Evolutionary conservation across 1,140 invertebrate genomes (phyloP).

Genomic region (Euglossa dilemma): DNA sequence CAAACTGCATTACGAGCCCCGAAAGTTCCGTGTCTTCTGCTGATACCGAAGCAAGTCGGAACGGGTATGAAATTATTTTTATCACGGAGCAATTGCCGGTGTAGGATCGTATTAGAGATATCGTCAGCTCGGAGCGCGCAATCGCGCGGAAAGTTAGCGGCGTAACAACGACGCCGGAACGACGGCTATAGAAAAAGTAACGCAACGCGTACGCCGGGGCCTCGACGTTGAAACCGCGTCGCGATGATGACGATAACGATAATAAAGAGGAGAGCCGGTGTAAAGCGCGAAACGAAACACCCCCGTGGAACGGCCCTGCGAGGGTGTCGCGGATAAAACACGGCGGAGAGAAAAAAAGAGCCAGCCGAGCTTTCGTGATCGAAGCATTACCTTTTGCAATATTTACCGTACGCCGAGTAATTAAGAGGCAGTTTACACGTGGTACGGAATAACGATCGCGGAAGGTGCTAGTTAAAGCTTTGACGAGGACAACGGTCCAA

Average conservation of each 20-base stretch:
- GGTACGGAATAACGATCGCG: background rate
- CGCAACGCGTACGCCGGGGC: constrained; percentile 34
- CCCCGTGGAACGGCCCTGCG: background rate
- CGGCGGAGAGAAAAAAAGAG: background rate
- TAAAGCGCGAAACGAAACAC: constrained; percentile 13
- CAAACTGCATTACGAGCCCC: too few relatives aligned
- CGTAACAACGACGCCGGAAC: constrained; percentile 9
- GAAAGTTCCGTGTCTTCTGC: too few relatives aligned
- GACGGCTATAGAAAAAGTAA: constrained; percentile 61
- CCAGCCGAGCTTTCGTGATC: background rate
- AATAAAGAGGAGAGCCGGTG: constrained; percentile 52
- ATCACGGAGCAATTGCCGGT: background rate
- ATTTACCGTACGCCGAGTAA: too few relatives aligned
- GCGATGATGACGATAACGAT: constrained; percentile 63
- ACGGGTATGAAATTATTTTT: background rate
- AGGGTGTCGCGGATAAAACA: constrained; percentile 8
- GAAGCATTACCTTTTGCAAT: background rate
- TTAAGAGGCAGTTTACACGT: background rate
- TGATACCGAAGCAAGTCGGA: background rate
- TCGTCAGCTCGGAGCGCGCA: constrained; percentile 28
- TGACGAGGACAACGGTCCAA: too few relatives aligned
- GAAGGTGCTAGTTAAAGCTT: background rate
- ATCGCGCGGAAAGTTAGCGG: constrained; percentile 40
- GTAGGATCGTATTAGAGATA: constrained; percentile 19
- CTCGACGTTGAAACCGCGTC: constrained; percentile 55